phyloP scores from a whole-genome alignment of 2,888 invertebrate species.

The Drosophila mulleri region DNA sequence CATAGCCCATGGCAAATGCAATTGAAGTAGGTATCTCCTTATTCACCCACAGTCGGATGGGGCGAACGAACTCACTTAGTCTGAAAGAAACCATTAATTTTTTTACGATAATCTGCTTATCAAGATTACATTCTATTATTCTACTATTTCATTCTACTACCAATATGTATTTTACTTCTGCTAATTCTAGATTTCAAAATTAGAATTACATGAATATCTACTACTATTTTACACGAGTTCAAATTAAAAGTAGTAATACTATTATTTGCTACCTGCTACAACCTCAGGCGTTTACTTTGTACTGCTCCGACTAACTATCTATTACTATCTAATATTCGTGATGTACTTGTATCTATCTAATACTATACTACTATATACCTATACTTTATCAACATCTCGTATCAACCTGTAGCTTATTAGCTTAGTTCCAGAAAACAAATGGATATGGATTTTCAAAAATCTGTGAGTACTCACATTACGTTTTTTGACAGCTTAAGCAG shows the following conservation, averaged over 20 bases:
- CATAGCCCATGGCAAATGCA: slow-evolving; percentile 88
- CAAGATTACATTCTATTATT: background rate
- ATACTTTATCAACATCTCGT: background rate
- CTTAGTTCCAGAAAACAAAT: too few relatives aligned
- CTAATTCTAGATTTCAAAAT: too few relatives aligned
- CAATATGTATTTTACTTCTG: background rate
- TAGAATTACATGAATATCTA: too few relatives aligned
- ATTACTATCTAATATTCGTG: background rate
- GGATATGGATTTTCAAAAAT: background rate
- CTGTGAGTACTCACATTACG: slow-evolving; percentile 69
- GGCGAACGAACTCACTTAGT: slow-evolving; percentile 84
- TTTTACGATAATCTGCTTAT: background rate
- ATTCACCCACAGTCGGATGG: slow-evolving; percentile 87
- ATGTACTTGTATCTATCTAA: background rate
- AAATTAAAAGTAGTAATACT: background rate
- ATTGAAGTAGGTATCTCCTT: slow-evolving; percentile 81
- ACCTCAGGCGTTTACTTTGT: background rate
- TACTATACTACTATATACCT: background rate
- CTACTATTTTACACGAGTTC: too few relatives aligned
- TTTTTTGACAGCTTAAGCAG: slow-evolving; percentile 64
- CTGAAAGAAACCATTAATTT: slow-evolving; percentile 42
- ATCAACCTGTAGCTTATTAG: too few relatives aligned
- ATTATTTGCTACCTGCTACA: background rate
- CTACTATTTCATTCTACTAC: background rate
- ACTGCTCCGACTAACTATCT: background rate